Percentiles rank a stretch among this genome's conserved stretches.
These are phyloP conservation scores for Takifugu ocellatus DNA, from an alignment of 2,797 vertebrate species.

Conservation along the genomic window DNA sequence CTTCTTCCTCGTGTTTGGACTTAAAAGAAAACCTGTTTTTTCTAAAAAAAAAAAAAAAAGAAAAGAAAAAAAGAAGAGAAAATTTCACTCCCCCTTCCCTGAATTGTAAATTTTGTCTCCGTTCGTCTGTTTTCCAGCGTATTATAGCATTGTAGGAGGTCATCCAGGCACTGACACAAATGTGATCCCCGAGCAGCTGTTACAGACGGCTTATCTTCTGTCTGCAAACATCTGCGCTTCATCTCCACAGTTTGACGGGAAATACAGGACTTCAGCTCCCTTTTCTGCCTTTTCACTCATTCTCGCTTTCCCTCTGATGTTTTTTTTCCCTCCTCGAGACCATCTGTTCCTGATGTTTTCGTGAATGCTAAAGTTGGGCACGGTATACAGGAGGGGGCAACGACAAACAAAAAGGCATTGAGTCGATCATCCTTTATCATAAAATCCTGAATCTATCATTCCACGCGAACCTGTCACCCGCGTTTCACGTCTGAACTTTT, in stretches of 20 bases:
- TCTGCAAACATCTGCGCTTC: slow-evolving; percentile 88
- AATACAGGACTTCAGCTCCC: slow-evolving; percentile 80
- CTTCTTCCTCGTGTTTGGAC: neutral
- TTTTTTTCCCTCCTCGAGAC: slow-evolving; percentile 80
- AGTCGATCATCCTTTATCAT: neutral
- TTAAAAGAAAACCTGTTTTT: neutral
- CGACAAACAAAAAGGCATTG: slow-evolving; percentile 19
- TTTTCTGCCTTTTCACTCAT: slow-evolving; percentile 54
- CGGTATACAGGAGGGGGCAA: slow-evolving; percentile 24
- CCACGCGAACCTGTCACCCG: slow-evolving; percentile 13
- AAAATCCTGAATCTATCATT: slow-evolving; percentile 2
- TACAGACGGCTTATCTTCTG: slow-evolving; percentile 77
- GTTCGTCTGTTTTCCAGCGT: slow-evolving; percentile 24
- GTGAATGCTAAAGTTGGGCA: slow-evolving; percentile 51
- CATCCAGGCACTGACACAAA: slow-evolving; percentile 73
- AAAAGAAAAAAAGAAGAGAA: neutral
- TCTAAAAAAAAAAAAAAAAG: neutral
- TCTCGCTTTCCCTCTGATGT: slow-evolving; percentile 71
- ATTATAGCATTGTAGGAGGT: slow-evolving; percentile 57
- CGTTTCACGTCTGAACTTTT: slow-evolving; percentile 48
- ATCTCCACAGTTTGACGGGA: slow-evolving; percentile 85
- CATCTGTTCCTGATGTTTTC: slow-evolving; percentile 88
- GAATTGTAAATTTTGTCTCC: slow-evolving; percentile 4
- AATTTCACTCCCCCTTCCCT: neutral
- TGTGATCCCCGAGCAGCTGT: slow-evolving; percentile 77